A percentile compares a stretch with the other conserved stretches of the same genome.
Evolutionary conservation across 2,113 vertebrate species (phyloP).

Genomic region (Paedocypris sp.): DNA sequence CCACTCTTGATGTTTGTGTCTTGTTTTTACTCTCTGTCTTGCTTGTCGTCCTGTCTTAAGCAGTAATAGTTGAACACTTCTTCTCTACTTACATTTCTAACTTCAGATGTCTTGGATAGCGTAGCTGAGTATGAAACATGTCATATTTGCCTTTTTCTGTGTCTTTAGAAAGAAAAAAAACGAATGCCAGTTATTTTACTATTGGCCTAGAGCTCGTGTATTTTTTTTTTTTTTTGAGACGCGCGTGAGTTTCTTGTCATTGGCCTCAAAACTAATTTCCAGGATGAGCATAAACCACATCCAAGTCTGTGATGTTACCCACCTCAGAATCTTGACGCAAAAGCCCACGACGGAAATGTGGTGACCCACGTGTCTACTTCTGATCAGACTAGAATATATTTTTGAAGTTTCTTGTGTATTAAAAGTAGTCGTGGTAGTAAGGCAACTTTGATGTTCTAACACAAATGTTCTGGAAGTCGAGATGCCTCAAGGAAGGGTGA

Average conservation of each 20-base stretch:
- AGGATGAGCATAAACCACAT: too few relatives aligned
- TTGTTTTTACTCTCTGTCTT: conserved; percentile 20
- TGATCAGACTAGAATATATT: neutral
- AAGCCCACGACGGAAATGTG: neutral
- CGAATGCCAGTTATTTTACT: conserved; percentile 25
- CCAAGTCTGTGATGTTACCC: conserved; percentile 2
- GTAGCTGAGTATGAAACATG: conserved; percentile 37
- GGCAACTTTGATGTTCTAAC: conserved; percentile 1
- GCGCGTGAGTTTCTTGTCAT: too few relatives aligned
- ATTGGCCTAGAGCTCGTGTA: conserved; percentile 14
- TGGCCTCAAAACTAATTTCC: too few relatives aligned
- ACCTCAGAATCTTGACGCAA: neutral
- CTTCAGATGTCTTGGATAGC: conserved; percentile 47
- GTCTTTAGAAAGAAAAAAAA: conserved; percentile 35
- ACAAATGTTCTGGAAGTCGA: neutral
- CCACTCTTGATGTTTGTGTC: too few relatives aligned
- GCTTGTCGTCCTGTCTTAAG: conserved; percentile 33
- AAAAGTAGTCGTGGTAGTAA: neutral
- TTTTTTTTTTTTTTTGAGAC: too few relatives aligned
- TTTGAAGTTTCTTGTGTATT: conserved; percentile 1
- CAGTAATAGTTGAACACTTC: conserved; percentile 28
- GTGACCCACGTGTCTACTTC: neutral
- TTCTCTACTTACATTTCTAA: conserved; percentile 40
- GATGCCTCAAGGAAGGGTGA: conserved; percentile 31
- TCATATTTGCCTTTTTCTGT: conserved; percentile 31